These are phyloP conservation scores for Amazonetta brasiliensis DNA, from an alignment of 2,797 vertebrate genomes.

Conservation along the genomic window DNA sequence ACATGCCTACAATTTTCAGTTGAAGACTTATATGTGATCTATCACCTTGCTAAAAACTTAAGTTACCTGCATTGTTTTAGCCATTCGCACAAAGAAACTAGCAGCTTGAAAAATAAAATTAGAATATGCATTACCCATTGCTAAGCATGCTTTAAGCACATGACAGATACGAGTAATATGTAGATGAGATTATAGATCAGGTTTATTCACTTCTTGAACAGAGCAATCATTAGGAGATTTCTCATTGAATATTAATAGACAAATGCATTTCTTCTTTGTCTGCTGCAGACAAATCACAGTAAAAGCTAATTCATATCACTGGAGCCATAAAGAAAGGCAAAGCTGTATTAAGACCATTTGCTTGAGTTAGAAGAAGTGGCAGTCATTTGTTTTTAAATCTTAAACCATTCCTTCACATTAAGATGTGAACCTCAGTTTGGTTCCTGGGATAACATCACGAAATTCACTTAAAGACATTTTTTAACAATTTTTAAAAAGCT, in stretches of 20 bases:
- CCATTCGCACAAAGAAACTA: rapidly evolving
- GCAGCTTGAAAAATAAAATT: not conserved
- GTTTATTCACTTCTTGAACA: not conserved
- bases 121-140: not conserved
- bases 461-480: not conserved
- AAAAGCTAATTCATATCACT: not conserved
- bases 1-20: not conserved
- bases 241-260: not conserved
- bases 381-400: not conserved
- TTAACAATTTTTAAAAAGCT: not conserved
- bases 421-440: not conserved
- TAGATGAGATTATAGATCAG: not conserved
- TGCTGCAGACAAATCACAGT: not conserved
- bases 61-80: not conserved
- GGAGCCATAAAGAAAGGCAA: not conserved
- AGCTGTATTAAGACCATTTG: not conserved
- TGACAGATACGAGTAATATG: not conserved
- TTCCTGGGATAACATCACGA: not conserved
- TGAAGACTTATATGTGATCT: not conserved
- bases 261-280: not conserved
- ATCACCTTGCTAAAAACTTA: not conserved
- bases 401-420: not conserved
- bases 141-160: not conserved
- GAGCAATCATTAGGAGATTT: not conserved
- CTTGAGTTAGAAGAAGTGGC: not conserved